These are phyloP conservation scores for Ictalurus furcatus DNA, from an alignment of 2,113 vertebrate species.

Conservation along the genomic window DNA sequence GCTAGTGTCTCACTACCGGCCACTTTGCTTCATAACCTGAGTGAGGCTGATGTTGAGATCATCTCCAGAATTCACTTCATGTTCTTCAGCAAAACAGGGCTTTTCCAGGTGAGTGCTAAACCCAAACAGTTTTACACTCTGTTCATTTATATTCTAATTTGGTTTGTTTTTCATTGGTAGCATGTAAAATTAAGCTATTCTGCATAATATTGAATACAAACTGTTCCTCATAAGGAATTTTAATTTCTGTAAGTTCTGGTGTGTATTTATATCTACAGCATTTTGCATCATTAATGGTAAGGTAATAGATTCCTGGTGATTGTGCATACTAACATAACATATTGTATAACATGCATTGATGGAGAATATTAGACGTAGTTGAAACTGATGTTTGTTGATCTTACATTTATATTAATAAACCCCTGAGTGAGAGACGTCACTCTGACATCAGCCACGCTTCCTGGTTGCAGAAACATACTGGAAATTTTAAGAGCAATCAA, in stretches of 20 bases:
- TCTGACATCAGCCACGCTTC: background rate
- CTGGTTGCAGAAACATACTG: background rate
- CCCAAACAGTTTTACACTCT: background rate
- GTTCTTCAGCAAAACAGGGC: conserved; percentile 90
- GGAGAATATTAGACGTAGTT: background rate
- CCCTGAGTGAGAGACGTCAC: background rate
- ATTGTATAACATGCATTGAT: background rate
- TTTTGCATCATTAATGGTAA: conserved; percentile 51
- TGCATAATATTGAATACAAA: background rate
- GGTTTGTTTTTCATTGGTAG: background rate
- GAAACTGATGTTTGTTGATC: background rate
- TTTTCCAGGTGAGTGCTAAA: conserved; percentile 80
- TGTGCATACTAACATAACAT: background rate
- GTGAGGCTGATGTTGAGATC: conserved; percentile 68
- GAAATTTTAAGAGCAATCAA: background rate
- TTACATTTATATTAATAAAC: background rate
- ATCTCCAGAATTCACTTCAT: conserved; percentile 89
- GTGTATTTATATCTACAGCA: conserved; percentile 42
- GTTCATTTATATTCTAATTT: background rate
- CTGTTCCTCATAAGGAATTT: background rate
- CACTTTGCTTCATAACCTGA: conserved; percentile 79
- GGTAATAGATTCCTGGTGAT: conserved; percentile 21
- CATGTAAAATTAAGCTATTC: background rate
- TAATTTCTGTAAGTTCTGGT: conserved; percentile 2
- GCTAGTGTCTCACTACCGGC: conserved; percentile 84